Percentiles rank a stretch among this genome's conserved stretches.
Evolutionary conservation across 2,888 invertebrate genomes (phyloP).

Genomic region (Drosophila paramelanica): DNA sequence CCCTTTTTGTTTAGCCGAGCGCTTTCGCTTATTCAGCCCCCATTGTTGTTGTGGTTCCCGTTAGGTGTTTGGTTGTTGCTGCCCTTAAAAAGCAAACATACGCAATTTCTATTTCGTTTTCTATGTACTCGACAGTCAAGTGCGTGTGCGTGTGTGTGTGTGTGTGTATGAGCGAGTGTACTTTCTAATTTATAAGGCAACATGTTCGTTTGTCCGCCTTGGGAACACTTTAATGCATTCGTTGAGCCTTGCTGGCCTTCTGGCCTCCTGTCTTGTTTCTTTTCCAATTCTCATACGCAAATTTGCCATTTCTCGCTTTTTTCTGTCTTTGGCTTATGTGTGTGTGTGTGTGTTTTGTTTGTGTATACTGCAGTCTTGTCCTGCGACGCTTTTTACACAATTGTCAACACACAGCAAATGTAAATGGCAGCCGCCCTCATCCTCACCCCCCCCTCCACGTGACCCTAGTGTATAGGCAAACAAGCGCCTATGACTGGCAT

Average conservation of each 20-base stretch:
- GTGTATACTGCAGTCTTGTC: slow-evolving; percentile 59
- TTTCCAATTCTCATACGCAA: slow-evolving; percentile 70
- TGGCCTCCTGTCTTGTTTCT: slow-evolving; percentile 38
- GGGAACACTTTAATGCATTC: slow-evolving; percentile 71
- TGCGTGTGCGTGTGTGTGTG: slow-evolving; percentile 21
- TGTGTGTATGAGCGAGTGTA: slow-evolving; percentile 25
- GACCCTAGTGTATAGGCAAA: slow-evolving; percentile 60
- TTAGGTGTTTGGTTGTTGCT: slow-evolving; percentile 31
- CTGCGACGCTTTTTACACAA: slow-evolving; percentile 68
- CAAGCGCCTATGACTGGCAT: slow-evolving; percentile 75
- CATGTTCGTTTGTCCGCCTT: slow-evolving; percentile 64
- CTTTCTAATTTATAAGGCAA: slow-evolving; percentile 74
- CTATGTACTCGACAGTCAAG: slow-evolving; percentile 34
- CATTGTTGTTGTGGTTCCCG: slow-evolving; percentile 15
- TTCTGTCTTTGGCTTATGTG: slow-evolving; percentile 10
- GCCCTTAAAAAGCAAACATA: slow-evolving; percentile 60
- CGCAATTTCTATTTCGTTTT: slow-evolving; percentile 71
- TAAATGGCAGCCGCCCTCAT: slow-evolving; percentile 47
- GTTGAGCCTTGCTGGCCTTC: slow-evolving; percentile 26
- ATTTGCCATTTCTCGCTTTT: slow-evolving; percentile 50
- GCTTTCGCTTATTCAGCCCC: slow-evolving; percentile 51
- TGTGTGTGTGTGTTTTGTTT: slow-evolving; percentile 5
- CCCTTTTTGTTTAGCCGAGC: slow-evolving; percentile 34
- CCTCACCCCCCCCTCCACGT: slow-evolving; percentile 1
- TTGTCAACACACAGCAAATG: slow-evolving; percentile 73